Evolutionary conservation across 2,888 invertebrate species (phyloP), one percentile per base, ranked within the genome.

Genomic region (Bhutanitis thaidina): DNA sequence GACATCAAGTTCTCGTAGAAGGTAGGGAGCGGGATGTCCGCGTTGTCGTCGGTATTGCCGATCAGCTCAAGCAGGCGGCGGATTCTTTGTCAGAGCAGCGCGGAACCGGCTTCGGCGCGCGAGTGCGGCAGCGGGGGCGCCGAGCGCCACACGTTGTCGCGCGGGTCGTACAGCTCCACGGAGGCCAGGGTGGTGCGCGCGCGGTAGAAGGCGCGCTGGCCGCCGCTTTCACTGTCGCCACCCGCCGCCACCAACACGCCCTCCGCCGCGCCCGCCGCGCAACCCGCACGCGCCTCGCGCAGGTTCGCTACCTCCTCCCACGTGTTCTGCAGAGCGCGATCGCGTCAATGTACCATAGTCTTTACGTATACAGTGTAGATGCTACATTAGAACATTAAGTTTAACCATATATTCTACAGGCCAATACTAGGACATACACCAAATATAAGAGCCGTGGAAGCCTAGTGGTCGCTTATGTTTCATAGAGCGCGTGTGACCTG

Each of bases 51-150:
- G 27, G 3, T 7, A 3, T 8, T 29, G 36, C 35, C n/a, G 9
- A 15, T 3, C 10, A n/a, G 14, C 15, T 8, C 14, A 1, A 13
- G 8, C 3, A 9, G 48, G 27, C 14, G 20, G 7, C 13, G 16
- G 29, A 10, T 12, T 51, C 53, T 55, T 55, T 62, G 90, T 92
- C 92, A 93, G 74, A 93, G 93, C 70, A 96, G 94, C 51, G 95
- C 94, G 56, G 96, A 95, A 54, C 96, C 96, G 38, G 96, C 96
- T 83, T 97, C 97, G 47, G 96, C 95, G 57, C 97, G 92, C 63
- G 95, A 94, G 71, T 94, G 94, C 16, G 96, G 95, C 72, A 97
- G 90, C 56, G 94, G 91, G 39, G 95, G 94, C 60, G 95, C 94
- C 64, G 93, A 91, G 58, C 92, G 91, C 97, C 98, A 98, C 45